A percentile compares a stretch with the other conserved stretches of the same genome.
These are phyloP conservation scores for Myotis planiceps DNA, from an alignment of 2,797 vertebrate species.

Conservation along the genomic window DNA sequence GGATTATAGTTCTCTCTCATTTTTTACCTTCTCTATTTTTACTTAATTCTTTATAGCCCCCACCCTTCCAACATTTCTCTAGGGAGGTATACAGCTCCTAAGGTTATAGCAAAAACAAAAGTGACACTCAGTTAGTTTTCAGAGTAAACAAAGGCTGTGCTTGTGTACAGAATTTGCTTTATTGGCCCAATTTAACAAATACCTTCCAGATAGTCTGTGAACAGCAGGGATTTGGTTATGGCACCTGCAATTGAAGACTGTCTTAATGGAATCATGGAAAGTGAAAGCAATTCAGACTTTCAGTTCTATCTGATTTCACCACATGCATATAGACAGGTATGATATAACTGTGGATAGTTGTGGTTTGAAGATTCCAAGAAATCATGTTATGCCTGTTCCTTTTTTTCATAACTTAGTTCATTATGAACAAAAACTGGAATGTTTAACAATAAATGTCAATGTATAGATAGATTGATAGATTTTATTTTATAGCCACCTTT, in stretches of 20 bases:
- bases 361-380: neutral
- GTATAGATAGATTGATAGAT: neutral
- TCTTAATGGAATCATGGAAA: neutral
- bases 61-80: conserved; percentile 59
- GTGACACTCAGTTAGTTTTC: conserved; percentile 43
- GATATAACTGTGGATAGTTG: neutral
- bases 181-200: conserved; percentile 28
- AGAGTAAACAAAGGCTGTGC: conserved; percentile 64
- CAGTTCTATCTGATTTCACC: neutral
- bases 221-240: neutral
- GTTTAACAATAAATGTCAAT: neutral
- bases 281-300: neutral
- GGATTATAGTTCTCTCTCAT: conserved; percentile 62
- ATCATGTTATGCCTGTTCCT: neutral
- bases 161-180: conserved; percentile 60
- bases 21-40: conserved; percentile 63
- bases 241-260: neutral
- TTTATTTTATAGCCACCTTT: conserved; percentile 30
- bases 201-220: neutral
- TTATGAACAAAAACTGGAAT: neutral
- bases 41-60: conserved; percentile 60
- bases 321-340: neutral
- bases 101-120: conserved; percentile 68
- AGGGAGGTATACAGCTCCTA: conserved; percentile 59
- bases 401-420: neutral